Conservation (phyloP, 2,797 vertebrate genomes). For the Pelochelys cantorii region DNA sequence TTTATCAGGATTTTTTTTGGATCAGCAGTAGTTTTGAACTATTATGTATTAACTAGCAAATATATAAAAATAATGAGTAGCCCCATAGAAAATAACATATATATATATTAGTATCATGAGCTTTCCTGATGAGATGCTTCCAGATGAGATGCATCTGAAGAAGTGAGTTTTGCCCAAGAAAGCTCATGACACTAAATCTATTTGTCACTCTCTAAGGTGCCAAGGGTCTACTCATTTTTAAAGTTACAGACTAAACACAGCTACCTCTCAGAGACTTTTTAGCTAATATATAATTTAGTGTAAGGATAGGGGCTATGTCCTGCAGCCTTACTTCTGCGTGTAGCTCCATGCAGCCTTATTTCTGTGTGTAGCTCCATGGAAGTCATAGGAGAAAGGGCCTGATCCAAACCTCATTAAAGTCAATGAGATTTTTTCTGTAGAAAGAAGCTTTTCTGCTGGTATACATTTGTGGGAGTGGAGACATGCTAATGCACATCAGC, state of each 20-base stretch:
- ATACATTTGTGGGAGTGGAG: not conserved
- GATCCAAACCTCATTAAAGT: not conserved
- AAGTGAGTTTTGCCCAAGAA: too few species aligned
- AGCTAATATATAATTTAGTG: not conserved
- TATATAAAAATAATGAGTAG: not conserved
- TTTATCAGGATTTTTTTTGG: not conserved
- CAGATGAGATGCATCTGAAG: too few species aligned
- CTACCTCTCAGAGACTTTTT: too few species aligned
- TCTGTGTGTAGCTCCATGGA: not conserved
- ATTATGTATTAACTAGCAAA: not conserved
- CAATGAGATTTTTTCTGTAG: not conserved
- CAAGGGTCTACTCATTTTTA: too few species aligned
- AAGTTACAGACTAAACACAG: too few species aligned
- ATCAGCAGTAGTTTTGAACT: not conserved
- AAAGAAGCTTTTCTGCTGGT: not conserved
- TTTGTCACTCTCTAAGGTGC: too few species aligned
- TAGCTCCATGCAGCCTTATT: not conserved
- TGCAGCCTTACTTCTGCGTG: not conserved
- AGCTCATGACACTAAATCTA: too few species aligned
- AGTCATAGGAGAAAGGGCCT: not conserved
- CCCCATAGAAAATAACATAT: too few species aligned
- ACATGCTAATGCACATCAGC: not conserved
- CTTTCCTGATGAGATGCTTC: too few species aligned
- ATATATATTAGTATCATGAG: too few species aligned
- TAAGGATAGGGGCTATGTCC: not conserved